Evolutionary conservation across 2,888 invertebrate genomes (phyloP).

Genomic region (Melangyna quadrimaculata): DNA sequence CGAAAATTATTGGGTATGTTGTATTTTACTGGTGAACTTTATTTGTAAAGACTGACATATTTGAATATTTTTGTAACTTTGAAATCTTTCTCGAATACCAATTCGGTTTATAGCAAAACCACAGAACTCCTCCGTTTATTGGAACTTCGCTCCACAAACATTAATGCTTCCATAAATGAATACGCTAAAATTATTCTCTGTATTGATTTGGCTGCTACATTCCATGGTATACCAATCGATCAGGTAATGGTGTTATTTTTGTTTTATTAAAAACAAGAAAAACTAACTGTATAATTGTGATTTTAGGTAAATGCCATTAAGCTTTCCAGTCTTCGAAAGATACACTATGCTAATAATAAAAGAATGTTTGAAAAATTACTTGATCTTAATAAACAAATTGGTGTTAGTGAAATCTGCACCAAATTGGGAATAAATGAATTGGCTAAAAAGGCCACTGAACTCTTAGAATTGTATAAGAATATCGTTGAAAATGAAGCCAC

Average conservation of each 20-base stretch:
- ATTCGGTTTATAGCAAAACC: conserved; percentile 76
- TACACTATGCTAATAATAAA: conserved; percentile 82
- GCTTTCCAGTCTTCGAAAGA: conserved; percentile 83
- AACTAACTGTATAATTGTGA: not conserved
- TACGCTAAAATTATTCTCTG: conserved; percentile 84
- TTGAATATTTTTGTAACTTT: not conserved
- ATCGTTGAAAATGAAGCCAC: conserved; percentile 77
- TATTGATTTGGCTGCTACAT: conserved; percentile 83
- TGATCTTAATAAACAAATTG: conserved; percentile 83
- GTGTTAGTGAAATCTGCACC: conserved; percentile 83
- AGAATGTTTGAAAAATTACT: conserved; percentile 84
- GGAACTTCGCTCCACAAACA: conserved; percentile 77
- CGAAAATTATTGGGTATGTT: conserved; percentile 76
- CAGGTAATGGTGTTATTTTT: conserved; percentile 69
- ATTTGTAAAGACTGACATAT: not conserved
- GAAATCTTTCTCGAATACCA: not conserved
- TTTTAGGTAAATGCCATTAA: conserved; percentile 84
- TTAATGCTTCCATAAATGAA: conserved; percentile 82
- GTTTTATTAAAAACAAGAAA: not conserved
- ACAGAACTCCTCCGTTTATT: conserved; percentile 78
- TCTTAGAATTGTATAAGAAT: conserved; percentile 82
- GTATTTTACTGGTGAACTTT: not conserved
- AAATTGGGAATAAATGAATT: conserved; percentile 82
- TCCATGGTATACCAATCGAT: conserved; percentile 83
- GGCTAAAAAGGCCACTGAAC: conserved; percentile 82